Percentiles rank a stretch among this genome's conserved stretches.
Conservation (phyloP, 2,888 invertebrate species). For the Opisthograptis luteolata region DNA sequence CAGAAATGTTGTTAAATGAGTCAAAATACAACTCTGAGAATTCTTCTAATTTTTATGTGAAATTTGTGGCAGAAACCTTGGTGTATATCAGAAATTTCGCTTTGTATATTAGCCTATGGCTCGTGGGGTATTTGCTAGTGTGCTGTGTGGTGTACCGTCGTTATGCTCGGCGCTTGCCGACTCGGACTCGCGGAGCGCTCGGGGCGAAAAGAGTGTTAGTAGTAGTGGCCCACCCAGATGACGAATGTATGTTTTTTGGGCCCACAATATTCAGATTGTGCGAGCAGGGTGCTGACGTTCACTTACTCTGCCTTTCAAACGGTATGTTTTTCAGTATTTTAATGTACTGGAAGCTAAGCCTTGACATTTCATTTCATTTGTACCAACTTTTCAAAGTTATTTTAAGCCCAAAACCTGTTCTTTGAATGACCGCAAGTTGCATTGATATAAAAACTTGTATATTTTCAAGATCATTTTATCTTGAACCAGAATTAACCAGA, state of each 20-base stretch:
- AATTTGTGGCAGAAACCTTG: conserved; percentile 64
- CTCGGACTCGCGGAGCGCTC: conserved; percentile 77
- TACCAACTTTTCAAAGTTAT: no score
- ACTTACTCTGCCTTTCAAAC: conserved; percentile 93
- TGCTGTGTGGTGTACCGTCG: conserved; percentile 81
- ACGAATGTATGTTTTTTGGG: conserved; percentile 99
- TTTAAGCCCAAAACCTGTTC: no score
- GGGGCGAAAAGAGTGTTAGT: conserved; percentile 88
- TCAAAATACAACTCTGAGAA: conserved; percentile 56
- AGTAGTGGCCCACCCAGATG: conserved; percentile 98
- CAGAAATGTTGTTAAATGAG: conserved; percentile 70
- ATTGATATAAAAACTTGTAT: neutral
- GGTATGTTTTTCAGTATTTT: conserved; percentile 77
- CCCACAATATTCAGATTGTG: conserved; percentile 91
- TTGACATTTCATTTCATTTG: conserved; percentile 8
- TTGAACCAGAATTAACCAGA: no score
- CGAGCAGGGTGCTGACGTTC: conserved; percentile 87
- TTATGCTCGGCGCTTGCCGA: conserved; percentile 76
- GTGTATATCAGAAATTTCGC: conserved; percentile 71
- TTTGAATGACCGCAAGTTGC: neutral
- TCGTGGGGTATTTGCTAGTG: conserved; percentile 75
- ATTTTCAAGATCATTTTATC: no score
- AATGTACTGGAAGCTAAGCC: conserved; percentile 4
- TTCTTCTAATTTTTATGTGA: conserved; percentile 66
- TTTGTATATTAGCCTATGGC: conserved; percentile 82